Conservation (phyloP, 2,888 invertebrate species). For the Aethes cnicana region DNA sequence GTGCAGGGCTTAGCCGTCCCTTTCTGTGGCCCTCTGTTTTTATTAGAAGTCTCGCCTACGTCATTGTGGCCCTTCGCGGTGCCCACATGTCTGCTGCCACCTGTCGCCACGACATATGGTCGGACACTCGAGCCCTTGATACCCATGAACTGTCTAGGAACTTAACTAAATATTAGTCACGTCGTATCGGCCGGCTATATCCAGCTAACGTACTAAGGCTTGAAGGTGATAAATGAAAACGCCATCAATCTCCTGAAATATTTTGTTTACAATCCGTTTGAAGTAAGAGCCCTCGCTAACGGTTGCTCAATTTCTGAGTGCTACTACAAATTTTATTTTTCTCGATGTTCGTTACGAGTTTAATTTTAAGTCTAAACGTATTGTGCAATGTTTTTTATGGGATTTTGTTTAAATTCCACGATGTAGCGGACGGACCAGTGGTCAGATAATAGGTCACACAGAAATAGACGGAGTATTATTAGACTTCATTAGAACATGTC, state of each 20-base stretch:
- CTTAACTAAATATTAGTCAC: conserved; percentile 34
- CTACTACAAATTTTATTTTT: conserved; percentile 41
- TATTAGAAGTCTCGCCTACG: conserved; percentile 50
- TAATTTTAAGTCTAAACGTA: conserved; percentile 44
- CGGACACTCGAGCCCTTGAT: conserved; percentile 31
- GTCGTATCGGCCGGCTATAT: conserved; percentile 13
- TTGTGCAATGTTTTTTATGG: conserved; percentile 68
- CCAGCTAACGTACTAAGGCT: conserved; percentile 14
- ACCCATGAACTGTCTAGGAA: conserved; percentile 62
- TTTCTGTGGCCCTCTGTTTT: conserved; percentile 50
- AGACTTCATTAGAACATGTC: conserved; percentile 66
- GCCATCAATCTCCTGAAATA: conserved; percentile 34
- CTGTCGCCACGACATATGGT: conserved; percentile 63
- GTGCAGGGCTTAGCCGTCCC: conserved; percentile 48
- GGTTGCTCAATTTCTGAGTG: conserved; percentile 55
- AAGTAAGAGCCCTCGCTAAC: conserved; percentile 57
- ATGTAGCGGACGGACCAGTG: conserved; percentile 51
- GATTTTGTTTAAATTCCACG: conserved; percentile 58
- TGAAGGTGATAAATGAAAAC: conserved; percentile 26
- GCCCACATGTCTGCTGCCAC: conserved; percentile 68
- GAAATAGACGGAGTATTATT: conserved; percentile 68
- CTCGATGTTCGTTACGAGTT: conserved; percentile 42
- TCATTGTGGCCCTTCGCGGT: conserved; percentile 67
- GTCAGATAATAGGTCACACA: conserved; percentile 68
- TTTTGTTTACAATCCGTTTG: conserved; percentile 50